Percentiles rank a stretch among this genome's conserved stretches.
phyloP scores from a whole-genome alignment of 2,888 invertebrate species.

The Cactoblastis cactorum region DNA sequence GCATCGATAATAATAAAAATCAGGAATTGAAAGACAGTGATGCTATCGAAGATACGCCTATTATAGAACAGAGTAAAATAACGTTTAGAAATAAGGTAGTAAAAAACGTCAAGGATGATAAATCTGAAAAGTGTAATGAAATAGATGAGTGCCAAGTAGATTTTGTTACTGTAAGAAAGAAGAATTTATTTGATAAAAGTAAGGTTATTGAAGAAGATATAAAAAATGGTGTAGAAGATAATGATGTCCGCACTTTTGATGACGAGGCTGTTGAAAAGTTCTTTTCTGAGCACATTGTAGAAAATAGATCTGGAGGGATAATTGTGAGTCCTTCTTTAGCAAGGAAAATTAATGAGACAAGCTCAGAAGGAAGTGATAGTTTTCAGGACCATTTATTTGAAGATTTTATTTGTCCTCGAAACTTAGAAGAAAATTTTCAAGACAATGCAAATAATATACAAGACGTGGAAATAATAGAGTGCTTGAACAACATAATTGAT shows the following conservation, averaged over 20 bases:
- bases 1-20: constrained; percentile 30
- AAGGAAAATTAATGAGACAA: constrained; percentile 50
- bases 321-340: constrained; percentile 52
- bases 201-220: constrained; percentile 19
- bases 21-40: constrained; percentile 29
- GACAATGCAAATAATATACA: constrained; percentile 29
- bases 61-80: constrained; percentile 20
- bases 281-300: constrained; percentile 47
- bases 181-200: constrained; percentile 14
- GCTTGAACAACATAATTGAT: constrained; percentile 51
- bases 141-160: constrained; percentile 39
- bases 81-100: background rate
- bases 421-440: background rate
- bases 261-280: constrained; percentile 44
- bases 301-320: constrained; percentile 34
- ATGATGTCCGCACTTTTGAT: constrained; percentile 25
- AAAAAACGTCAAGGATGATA: constrained; percentile 15
- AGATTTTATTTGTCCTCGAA: constrained; percentile 15
- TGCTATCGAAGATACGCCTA: constrained; percentile 37
- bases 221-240: constrained; percentile 11
- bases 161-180: constrained; percentile 34
- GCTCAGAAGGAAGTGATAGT: constrained; percentile 46
- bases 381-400: constrained; percentile 32
- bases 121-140: constrained; percentile 56
- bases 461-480: constrained; percentile 46